phyloP scores from a whole-genome alignment of 1,140 invertebrate species.

The Ceratina japonica region DNA sequence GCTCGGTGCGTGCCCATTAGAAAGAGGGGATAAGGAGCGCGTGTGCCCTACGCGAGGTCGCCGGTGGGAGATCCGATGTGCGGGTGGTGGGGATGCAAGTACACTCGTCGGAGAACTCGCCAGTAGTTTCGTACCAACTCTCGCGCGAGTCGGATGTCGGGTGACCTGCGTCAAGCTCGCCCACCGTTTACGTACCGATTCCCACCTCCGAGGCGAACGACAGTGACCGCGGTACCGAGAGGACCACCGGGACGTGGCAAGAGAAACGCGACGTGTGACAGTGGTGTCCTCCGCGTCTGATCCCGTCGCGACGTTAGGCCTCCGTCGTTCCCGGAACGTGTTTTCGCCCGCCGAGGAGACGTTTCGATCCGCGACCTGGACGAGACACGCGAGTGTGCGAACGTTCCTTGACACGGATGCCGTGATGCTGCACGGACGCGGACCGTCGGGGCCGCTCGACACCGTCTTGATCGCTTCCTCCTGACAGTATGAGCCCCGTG shows the following conservation, averaged over 20 bases:
- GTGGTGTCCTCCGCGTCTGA: too few species aligned
- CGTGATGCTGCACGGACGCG: slow-evolving; percentile 56
- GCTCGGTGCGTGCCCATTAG: slow-evolving; percentile 71
- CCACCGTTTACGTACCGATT: slow-evolving; percentile 1
- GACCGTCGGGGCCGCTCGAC: slow-evolving; percentile 53
- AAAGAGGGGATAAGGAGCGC: slow-evolving; percentile 72
- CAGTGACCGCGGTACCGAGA: too few species aligned
- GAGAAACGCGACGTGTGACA: slow-evolving; percentile 4
- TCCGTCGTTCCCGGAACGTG: neutral
- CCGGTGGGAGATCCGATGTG: slow-evolving; percentile 43
- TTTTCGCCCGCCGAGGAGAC: neutral
- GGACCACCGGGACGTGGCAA: too few species aligned
- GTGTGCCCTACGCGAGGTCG: slow-evolving; percentile 65
- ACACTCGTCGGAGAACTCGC: slow-evolving; percentile 66
- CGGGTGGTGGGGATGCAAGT: slow-evolving; percentile 56
- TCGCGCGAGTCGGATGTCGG: slow-evolving; percentile 58
- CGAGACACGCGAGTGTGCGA: slow-evolving; percentile 34
- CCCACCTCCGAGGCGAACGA: neutral
- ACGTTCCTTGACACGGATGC: slow-evolving; percentile 28
- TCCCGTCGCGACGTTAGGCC: too few species aligned
- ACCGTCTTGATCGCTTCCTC: slow-evolving; percentile 51
- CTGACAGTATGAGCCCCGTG: slow-evolving; percentile 61
- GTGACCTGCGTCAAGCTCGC: slow-evolving; percentile 16
- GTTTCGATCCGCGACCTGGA: neutral
- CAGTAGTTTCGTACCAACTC: slow-evolving; percentile 74